Percentiles rank a stretch among this genome's conserved stretches.
These are phyloP conservation scores for Nomada fucata DNA, from an alignment of 2,888 invertebrate genomes.

Conservation along the genomic window DNA sequence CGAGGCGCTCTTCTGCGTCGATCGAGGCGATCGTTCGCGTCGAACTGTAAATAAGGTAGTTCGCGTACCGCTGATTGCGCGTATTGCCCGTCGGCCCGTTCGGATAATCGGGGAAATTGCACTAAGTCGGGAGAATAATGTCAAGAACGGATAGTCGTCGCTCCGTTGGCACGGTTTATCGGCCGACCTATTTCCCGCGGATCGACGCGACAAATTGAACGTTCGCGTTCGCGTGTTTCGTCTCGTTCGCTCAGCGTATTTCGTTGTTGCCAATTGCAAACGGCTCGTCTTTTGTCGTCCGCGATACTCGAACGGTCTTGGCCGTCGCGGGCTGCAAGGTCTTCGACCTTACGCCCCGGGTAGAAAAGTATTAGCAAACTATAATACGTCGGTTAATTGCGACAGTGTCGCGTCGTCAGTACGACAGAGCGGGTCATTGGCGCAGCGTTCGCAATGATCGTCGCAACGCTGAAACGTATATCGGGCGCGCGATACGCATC, in stretches of 20 bases:
- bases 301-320: conserved; percentile 39
- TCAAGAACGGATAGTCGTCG: background rate
- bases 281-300: conserved; percentile 25
- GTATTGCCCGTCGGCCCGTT: conserved; percentile 15
- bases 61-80: conserved; percentile 35
- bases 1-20: conserved; percentile 30
- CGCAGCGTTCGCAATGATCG: conserved; percentile 9
- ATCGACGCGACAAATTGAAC: background rate
- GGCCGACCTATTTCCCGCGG: conserved; percentile 16
- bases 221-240: background rate
- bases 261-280: background rate
- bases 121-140: conserved; percentile 6
- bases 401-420: background rate
- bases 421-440: background rate
- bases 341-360: conserved; percentile 46
- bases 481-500: background rate
- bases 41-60: conserved; percentile 50
- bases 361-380: conserved; percentile 33
- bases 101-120: conserved; percentile 23
- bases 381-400: conserved; percentile 30
- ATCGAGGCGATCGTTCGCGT: conserved; percentile 15
- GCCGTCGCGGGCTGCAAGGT: conserved; percentile 31
- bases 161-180: conserved; percentile 24
- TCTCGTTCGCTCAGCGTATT: background rate
- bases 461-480: background rate